These are phyloP conservation scores for Diabrotica undecimpunctata DNA, from an alignment of 1,140 invertebrate species.

Conservation along the genomic window DNA sequence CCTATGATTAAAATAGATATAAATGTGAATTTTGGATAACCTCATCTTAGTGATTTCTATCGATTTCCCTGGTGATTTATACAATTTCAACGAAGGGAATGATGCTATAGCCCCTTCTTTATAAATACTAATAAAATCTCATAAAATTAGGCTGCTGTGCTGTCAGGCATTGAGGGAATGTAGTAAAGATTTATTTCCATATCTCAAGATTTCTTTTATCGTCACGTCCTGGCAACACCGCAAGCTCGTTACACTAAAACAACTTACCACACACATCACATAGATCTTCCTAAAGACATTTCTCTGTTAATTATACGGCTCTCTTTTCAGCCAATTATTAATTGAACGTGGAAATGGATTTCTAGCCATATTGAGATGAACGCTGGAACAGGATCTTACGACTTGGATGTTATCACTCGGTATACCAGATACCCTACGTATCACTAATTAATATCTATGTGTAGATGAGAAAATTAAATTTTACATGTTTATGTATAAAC, in stretches of 20 bases:
- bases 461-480: slow-evolving; percentile 1
- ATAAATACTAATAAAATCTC: no score
- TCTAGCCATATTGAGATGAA: not conserved
- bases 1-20: no score
- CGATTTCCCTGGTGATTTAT: no score
- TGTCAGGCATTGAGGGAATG: no score
- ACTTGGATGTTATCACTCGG: not conserved
- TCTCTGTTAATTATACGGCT: not conserved
- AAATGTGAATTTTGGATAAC: no score
- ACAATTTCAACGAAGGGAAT: no score
- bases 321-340: not conserved
- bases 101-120: no score
- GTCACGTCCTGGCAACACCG: not conserved
- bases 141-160: no score
- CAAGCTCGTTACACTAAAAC: no score
- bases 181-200: no score
- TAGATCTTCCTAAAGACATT: not conserved
- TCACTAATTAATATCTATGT: not conserved
- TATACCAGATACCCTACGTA: not conserved
- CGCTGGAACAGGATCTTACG: not conserved
- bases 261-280: not conserved
- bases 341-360: not conserved
- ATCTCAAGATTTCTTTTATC: no score
- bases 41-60: no score
- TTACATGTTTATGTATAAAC: not conserved